phyloP scores from a whole-genome alignment of 1,140 invertebrate genomes.

The Pentalonia nigronervosa region DNA sequence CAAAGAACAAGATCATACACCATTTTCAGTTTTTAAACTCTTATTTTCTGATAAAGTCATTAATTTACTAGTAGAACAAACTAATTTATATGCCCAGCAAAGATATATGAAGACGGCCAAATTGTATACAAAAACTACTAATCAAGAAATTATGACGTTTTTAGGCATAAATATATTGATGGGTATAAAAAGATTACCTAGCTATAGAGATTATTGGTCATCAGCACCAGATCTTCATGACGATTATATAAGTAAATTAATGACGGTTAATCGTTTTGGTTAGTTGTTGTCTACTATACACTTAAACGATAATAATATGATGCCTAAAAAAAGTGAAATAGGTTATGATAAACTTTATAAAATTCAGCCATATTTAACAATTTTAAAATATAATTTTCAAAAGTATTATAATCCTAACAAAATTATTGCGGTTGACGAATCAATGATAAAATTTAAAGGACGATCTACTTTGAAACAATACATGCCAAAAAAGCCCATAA shows the following conservation, averaged over 20 bases:
- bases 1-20: too few species aligned
- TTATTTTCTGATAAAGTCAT: too few species aligned
- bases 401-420: slow-evolving; percentile 50
- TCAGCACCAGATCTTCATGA: too few species aligned
- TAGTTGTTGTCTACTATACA: too few species aligned
- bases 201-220: slow-evolving; percentile 1
- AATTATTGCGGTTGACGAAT: too few species aligned
- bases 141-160: slow-evolving; percentile 14
- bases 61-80: too few species aligned
- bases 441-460: too few species aligned
- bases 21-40: too few species aligned
- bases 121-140: background rate
- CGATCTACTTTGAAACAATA: slow-evolving; percentile 63
- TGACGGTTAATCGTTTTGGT: too few species aligned
- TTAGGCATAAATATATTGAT: background rate
- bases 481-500: slow-evolving; percentile 62
- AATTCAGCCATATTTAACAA: background rate
- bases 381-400: slow-evolving; percentile 18
- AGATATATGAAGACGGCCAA: background rate
- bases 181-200: background rate
- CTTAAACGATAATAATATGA: background rate
- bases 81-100: slow-evolving; percentile 8
- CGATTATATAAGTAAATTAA: too few species aligned
- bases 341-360: slow-evolving; percentile 15
- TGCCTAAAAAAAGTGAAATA: background rate